Evolutionary conservation across 2,113 vertebrate genomes (phyloP).

Genomic region (Pelodiscus sinensis): DNA sequence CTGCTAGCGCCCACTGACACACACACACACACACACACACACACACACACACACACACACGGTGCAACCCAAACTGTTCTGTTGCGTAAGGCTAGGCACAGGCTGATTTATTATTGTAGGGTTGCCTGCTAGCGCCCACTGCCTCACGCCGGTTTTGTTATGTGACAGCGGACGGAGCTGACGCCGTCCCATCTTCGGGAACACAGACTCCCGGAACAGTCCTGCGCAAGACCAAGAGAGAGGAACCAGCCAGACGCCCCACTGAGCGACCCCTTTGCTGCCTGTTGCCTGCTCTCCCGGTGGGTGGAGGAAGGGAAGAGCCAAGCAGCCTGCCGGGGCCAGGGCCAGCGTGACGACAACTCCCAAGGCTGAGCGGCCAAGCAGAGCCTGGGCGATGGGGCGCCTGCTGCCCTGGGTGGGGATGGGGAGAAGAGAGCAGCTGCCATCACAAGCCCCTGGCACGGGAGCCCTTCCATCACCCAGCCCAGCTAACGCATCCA

Average conservation of each 20-base stretch:
- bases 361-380: neutral
- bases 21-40: neutral
- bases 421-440: neutral
- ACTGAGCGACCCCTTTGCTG: no score
- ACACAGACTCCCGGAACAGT: neutral
- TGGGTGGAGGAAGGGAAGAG: neutral
- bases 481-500: neutral
- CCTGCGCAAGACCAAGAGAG: no score
- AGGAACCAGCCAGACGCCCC: no score
- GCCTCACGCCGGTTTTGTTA: neutral
- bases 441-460: no score
- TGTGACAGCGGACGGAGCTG: neutral
- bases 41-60: neutral
- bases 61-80: no score
- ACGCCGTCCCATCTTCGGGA: neutral
- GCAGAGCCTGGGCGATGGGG: neutral
- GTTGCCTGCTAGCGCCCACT: neutral
- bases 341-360: neutral
- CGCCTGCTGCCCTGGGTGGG: neutral
- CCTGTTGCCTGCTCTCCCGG: no score
- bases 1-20: no score
- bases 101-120: neutral
- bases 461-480: neutral
- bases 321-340: neutral
- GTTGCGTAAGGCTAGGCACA: neutral